phyloP scores from a whole-genome alignment of 1,140 invertebrate genomes.

The Drosophila kanapiae region DNA sequence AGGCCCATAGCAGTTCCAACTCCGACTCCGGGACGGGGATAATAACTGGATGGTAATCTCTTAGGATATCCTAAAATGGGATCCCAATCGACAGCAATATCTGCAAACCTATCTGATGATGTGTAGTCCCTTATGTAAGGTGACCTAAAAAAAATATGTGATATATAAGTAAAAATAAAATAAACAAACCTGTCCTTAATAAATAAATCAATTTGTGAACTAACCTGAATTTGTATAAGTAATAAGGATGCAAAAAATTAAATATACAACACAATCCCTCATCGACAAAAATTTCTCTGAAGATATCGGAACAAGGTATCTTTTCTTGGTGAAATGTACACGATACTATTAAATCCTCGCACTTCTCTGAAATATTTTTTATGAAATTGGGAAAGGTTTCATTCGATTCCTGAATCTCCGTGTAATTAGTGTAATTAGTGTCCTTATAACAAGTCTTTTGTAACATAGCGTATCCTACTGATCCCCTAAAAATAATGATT shows the following conservation, averaged over 20 bases:
- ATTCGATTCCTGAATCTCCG: conserved; percentile 27
- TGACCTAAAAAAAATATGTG: background rate
- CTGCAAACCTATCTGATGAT: conserved; percentile 55
- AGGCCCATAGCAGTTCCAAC: conserved; percentile 89
- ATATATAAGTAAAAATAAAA: background rate
- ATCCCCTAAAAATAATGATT: conserved; percentile 29
- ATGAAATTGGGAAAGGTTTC: conserved; percentile 66
- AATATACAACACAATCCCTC: conserved; percentile 94
- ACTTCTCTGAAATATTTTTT: conserved; percentile 53
- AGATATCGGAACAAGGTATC: conserved; percentile 89
- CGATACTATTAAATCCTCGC: conserved; percentile 66
- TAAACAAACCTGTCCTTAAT: too few relatives aligned
- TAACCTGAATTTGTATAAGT: conserved; percentile 87
- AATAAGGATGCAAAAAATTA: conserved; percentile 89
- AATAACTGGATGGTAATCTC: conserved; percentile 58
- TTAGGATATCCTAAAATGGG: conserved; percentile 67
- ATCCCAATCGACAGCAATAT: conserved; percentile 88
- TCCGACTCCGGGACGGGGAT: conserved; percentile 84
- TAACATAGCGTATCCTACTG: conserved; percentile 66
- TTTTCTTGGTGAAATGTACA: conserved; percentile 48
- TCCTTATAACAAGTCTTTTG: conserved; percentile 69
- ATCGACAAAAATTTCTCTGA: conserved; percentile 92
- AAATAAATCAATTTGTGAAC: background rate
- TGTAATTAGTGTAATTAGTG: conserved; percentile 47
- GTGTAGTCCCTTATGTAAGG: conserved; percentile 63